Percentiles rank a stretch among this genome's conserved stretches.
Conservation (phyloP, 2,888 invertebrate species). For the Pycnomerus fuliginosus region DNA sequence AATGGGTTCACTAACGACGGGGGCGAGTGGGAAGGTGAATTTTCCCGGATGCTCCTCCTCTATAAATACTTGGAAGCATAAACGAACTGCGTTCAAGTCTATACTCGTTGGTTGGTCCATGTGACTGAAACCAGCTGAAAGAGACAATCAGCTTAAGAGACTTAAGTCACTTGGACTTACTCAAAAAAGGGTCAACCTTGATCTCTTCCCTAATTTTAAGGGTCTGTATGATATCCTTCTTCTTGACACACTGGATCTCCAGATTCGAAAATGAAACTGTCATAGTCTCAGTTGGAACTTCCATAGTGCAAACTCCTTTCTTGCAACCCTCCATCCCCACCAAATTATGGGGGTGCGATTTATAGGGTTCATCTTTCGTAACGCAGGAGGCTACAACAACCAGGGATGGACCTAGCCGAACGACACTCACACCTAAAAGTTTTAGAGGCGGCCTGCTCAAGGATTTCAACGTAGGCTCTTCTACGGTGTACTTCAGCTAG, state of each 20-base stretch:
- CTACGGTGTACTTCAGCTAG: conserved; percentile 63
- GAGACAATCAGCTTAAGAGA: too few species aligned
- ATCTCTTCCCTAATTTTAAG: conserved; percentile 77
- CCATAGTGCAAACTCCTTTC: conserved; percentile 87
- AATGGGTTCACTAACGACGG: conserved; percentile 83
- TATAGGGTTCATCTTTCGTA: conserved; percentile 84
- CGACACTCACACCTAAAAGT: conserved; percentile 92
- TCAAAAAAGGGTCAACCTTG: conserved; percentile 90
- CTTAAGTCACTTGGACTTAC: conserved; percentile 66
- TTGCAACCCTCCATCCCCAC: conserved; percentile 93
- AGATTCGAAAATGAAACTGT: conserved; percentile 85
- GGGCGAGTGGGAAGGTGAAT: conserved; percentile 64
- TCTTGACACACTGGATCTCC: conserved; percentile 96
- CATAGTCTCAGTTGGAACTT: conserved; percentile 74
- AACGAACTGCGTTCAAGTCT: conserved; percentile 83
- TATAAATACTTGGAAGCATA: conserved; percentile 91
- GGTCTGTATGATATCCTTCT: conserved; percentile 86
- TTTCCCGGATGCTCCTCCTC: conserved; percentile 62
- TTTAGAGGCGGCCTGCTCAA: conserved; percentile 90
- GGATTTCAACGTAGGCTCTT: conserved; percentile 69
- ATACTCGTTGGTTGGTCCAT: conserved; percentile 72
- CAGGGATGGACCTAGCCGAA: conserved; percentile 94
- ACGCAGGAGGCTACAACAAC: conserved; percentile 97
- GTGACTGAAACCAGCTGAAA: conserved; percentile 78
- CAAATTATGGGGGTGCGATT: conserved; percentile 89